A percentile compares a stretch with the other conserved stretches of the same genome.
Conservation (phyloP, 1,140 invertebrate genomes). For the Cyclargus thomasi region DNA sequence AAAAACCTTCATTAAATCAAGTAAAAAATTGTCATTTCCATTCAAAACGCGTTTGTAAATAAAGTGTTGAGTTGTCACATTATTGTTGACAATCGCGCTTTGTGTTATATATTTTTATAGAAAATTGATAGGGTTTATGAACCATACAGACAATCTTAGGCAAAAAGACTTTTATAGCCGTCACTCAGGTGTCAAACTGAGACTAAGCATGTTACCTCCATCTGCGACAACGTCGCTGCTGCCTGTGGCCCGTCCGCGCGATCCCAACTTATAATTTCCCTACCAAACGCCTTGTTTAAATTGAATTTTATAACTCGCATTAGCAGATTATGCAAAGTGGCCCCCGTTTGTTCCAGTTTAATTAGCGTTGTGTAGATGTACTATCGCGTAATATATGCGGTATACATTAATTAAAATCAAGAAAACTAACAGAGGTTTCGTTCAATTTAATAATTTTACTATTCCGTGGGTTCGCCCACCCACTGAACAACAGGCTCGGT, state of each 20-base stretch:
- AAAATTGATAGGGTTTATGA: too few species aligned
- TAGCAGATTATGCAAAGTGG: conserved; percentile 10
- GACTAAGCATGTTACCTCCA: too few species aligned
- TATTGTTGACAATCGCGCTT: too few species aligned
- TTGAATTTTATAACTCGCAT: conserved; percentile 2
- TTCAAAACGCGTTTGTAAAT: too few species aligned
- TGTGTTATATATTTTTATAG: too few species aligned
- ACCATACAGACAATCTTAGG: too few species aligned
- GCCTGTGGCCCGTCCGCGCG: neutral
- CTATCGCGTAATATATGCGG: neutral
- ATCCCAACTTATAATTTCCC: neutral
- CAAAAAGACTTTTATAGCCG: too few species aligned
- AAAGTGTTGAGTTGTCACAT: too few species aligned
- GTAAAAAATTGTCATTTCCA: too few species aligned
- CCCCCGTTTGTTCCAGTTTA: neutral
- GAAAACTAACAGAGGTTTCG: conserved; percentile 9
- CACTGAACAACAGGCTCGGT: neutral
- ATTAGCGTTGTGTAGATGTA: conserved; percentile 8
- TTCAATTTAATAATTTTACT: conserved; percentile 6
- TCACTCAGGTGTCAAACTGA: too few species aligned
- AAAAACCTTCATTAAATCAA: too few species aligned
- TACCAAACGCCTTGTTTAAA: neutral
- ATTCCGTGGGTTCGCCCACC: conserved; percentile 11
- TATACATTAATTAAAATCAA: conserved; percentile 21
- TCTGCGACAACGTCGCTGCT: neutral